Evolutionary conservation across 2,797 vertebrate species (phyloP).

Genomic region (Sebastes itinus): DNA sequence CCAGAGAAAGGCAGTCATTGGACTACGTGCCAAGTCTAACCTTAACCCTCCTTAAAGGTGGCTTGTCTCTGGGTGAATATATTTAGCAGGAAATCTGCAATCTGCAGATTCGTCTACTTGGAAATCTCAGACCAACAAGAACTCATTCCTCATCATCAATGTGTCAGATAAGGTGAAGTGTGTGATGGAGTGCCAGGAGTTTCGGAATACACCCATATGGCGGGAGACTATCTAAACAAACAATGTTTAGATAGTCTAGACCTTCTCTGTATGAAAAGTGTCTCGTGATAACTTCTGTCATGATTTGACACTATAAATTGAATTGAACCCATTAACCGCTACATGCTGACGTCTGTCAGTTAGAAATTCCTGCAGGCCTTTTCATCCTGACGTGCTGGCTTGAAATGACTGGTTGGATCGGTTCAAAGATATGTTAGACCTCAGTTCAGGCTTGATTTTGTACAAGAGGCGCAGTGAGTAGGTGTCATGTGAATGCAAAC

Average conservation of each 20-base stretch:
- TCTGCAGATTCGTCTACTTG: background rate
- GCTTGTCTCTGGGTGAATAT: background rate
- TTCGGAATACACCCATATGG: background rate
- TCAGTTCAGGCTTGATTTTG: background rate
- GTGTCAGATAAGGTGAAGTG: background rate
- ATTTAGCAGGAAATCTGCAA: background rate
- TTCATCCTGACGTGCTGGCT: background rate
- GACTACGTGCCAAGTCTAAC: background rate
- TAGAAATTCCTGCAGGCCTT: background rate
- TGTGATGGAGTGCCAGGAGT: background rate
- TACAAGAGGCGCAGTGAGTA: background rate
- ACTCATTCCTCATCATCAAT: background rate
- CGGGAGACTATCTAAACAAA: no score
- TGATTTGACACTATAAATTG: background rate
- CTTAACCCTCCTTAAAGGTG: background rate
- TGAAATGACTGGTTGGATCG: background rate
- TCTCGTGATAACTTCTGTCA: no score
- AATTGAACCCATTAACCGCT: background rate
- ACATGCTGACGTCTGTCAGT: background rate
- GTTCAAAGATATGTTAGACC: constrained; percentile 2
- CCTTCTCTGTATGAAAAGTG: no score
- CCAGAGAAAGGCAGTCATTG: background rate
- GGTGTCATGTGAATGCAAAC: constrained; percentile 32
- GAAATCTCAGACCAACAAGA: background rate
- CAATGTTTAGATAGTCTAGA: background rate